These are phyloP conservation scores for Drosophila sordidula DNA, from an alignment of 2,888 invertebrate species.

Conservation along the genomic window DNA sequence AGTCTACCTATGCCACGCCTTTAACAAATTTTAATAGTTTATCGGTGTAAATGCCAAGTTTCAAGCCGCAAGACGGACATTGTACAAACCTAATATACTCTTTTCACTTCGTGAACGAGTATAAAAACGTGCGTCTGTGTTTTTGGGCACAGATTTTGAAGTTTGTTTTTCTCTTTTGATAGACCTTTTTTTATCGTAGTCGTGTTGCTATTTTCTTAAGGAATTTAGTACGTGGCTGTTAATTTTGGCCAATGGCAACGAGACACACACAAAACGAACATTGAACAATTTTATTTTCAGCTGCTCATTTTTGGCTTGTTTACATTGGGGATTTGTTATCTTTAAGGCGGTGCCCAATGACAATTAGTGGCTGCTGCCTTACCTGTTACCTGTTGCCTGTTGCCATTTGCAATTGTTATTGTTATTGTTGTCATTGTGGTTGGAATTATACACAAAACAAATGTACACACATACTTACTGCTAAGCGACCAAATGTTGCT, in stretches of 20 bases:
- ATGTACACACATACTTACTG: not conserved
- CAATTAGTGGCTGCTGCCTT: constrained; percentile 31
- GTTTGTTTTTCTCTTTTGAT: constrained; percentile 7
- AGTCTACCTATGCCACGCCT: no score
- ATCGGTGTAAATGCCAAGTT: no score
- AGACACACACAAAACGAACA: constrained; percentile 5
- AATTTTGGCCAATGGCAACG: constrained; percentile 51
- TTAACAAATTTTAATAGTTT: no score
- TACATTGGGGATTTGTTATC: constrained; percentile 33
- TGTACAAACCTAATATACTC: no score
- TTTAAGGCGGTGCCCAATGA: constrained; percentile 39
- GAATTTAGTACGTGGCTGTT: constrained; percentile 70
- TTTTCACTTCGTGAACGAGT: no score
- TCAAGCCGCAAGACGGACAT: no score
- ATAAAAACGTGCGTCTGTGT: constrained; percentile 46
- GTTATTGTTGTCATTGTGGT: constrained; percentile 12
- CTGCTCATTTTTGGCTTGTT: constrained; percentile 8
- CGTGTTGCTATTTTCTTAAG: constrained; percentile 48
- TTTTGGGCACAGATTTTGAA: constrained; percentile 30
- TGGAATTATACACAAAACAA: not conserved
- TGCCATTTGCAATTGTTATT: constrained; percentile 2
- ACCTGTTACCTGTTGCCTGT: not conserved
- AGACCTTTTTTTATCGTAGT: constrained; percentile 11
- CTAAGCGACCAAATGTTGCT: constrained; percentile 4
- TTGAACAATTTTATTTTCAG: constrained; percentile 15